Conservation (phyloP, 2,113 vertebrate genomes). For the Smithornis capensis region DNA sequence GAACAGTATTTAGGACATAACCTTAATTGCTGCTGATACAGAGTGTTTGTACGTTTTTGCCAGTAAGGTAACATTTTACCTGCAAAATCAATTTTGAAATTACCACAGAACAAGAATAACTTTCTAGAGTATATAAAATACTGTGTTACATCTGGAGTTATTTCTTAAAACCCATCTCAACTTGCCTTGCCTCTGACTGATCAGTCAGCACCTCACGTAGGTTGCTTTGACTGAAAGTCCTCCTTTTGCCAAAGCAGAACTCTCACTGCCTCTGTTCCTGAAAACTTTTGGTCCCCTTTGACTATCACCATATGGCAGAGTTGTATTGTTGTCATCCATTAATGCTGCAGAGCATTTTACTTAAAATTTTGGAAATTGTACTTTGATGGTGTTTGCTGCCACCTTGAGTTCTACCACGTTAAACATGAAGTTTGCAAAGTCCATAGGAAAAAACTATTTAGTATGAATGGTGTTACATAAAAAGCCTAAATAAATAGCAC, state of each 20-base stretch:
- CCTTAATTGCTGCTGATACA: background rate
- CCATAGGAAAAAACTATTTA: background rate
- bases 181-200: background rate
- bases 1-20: background rate
- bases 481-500: background rate
- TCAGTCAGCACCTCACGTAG: background rate
- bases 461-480: background rate
- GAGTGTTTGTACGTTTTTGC: background rate
- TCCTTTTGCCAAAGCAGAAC: constrained; percentile 11
- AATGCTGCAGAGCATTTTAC: background rate
- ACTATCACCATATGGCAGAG: constrained; percentile 4
- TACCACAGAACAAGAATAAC: background rate
- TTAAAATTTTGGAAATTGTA: background rate
- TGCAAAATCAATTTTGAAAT: background rate
- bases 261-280: constrained; percentile 1
- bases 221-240: constrained; percentile 22
- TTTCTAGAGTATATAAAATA: background rate
- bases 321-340: background rate
- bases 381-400: constrained; percentile 55
- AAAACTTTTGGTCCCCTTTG: constrained; percentile 18
- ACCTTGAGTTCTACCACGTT: background rate
- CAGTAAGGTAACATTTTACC: background rate
- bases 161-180: constrained; percentile 7
- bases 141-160: background rate
- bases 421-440: background rate